phyloP scores from a whole-genome alignment of 2,113 vertebrate species.

The Myiagra hebetior region DNA sequence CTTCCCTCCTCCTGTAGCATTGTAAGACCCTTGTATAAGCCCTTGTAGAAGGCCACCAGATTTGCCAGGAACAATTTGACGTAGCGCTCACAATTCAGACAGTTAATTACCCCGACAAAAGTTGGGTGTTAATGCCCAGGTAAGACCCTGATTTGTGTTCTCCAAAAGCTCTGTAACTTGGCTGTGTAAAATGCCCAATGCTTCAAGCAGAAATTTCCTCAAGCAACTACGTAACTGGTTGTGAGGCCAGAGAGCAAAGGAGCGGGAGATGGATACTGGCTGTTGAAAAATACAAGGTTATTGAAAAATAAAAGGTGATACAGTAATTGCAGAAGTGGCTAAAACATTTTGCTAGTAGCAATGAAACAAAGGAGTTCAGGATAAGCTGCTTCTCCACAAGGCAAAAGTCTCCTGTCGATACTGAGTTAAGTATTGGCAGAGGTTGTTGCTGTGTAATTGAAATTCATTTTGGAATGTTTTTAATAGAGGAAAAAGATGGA shows the following conservation, averaged over 20 bases:
- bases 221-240: background rate
- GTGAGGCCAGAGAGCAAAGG: background rate
- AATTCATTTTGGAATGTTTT: background rate
- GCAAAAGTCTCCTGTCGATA: background rate
- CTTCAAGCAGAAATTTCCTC: background rate
- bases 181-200: background rate
- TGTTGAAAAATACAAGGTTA: background rate
- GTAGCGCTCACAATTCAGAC: background rate
- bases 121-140: background rate
- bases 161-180: background rate
- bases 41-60: background rate
- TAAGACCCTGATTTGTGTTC: background rate
- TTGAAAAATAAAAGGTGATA: background rate
- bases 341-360: background rate
- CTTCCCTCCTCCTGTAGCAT: rapidly evolving
- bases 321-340: background rate
- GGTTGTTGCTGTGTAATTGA: background rate
- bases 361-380: background rate
- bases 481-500: background rate
- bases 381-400: background rate
- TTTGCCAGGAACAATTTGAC: background rate
- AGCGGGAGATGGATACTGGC: background rate
- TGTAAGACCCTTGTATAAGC: background rate
- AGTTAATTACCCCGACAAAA: background rate
- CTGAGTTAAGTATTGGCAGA: background rate